Evolutionary conservation across 1,140 invertebrate species (phyloP), one percentile per base, ranked within the genome.

Genomic region (Drosophila mauritiana): DNA sequence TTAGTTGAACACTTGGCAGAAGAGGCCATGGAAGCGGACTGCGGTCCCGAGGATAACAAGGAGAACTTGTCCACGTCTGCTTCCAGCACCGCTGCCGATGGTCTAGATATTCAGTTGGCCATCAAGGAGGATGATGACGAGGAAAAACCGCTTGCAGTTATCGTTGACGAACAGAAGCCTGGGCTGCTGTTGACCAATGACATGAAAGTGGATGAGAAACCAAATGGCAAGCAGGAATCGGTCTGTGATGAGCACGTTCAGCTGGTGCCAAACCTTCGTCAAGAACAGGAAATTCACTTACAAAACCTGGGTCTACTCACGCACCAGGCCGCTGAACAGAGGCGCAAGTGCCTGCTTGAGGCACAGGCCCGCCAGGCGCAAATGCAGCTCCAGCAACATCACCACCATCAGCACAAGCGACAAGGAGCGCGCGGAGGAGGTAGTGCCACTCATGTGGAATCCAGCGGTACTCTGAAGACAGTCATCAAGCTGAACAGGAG

Each of bases 401-500:
- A 93, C 40, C 92, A 93, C 15, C 92, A 92, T 25, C 64, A 68
- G 64, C 64, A 68, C 65, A 69, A 92, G 93, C 91, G 70, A 70
- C 69, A 92, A 88, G 68, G 57, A 52, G 92, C 90, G 53, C 79
- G 67, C 51, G 88, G 61, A 54, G 85, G 57, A 8, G 92, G 93
- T 45, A 93, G 93, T 55, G 69, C 68, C 52, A 45, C 72, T 6
- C 91, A 92, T 40, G 62, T 78, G 4, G 92, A 86, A 42, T 96
- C 95, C 73, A 96, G 96, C 4, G 96, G 96, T 3, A 96, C 96
- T 0, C 83, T 97, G 42, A 97, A 97, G 80, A 96, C 96, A 20
- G 94, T 97, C 42, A 97, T 97, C 61, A 96, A 96, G 91, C 80
- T 96, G 51, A 95, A 96, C 61, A 92, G 94, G 8, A 93, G 93